Evolutionary conservation across 2,888 invertebrate genomes (phyloP).

Genomic region (Mythimna ferrago): DNA sequence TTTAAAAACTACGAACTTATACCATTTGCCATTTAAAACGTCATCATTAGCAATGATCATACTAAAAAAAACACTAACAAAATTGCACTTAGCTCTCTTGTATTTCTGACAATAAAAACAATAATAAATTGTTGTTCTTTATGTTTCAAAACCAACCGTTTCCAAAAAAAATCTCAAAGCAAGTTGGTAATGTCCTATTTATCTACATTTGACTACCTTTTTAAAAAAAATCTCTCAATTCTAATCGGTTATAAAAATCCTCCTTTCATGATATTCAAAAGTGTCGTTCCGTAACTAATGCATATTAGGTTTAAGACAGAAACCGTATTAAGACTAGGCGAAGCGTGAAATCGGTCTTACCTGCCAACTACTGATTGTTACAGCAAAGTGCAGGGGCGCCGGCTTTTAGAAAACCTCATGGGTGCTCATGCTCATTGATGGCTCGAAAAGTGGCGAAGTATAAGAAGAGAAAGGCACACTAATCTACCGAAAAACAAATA

Average conservation of each 20-base stretch:
- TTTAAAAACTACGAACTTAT: too few species aligned
- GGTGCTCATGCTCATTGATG: too few species aligned
- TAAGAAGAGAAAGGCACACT: too few species aligned
- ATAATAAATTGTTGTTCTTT: too few species aligned
- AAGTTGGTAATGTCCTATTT: too few species aligned
- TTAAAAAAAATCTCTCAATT: background rate
- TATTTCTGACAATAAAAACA: background rate
- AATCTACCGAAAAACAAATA: too few species aligned
- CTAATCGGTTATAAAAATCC: slow-evolving; percentile 23
- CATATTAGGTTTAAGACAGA: slow-evolving; percentile 54
- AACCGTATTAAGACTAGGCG: slow-evolving; percentile 62
- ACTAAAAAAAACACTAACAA: background rate
- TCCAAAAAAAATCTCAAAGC: background rate
- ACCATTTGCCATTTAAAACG: too few species aligned
- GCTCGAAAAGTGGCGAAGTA: too few species aligned
- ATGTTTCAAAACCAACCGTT: background rate
- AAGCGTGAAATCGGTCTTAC: slow-evolving; percentile 68
- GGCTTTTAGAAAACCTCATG: too few species aligned
- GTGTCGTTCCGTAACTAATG: slow-evolving; percentile 54
- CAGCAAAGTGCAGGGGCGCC: slow-evolving; percentile 32
- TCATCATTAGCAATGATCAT: background rate
- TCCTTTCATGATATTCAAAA: slow-evolving; percentile 17
- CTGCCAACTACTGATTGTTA: slow-evolving; percentile 62
- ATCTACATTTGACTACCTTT: background rate
- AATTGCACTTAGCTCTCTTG: background rate